Conservation (phyloP, 2,888 invertebrate species). For the Fabriciana adippe region DNA sequence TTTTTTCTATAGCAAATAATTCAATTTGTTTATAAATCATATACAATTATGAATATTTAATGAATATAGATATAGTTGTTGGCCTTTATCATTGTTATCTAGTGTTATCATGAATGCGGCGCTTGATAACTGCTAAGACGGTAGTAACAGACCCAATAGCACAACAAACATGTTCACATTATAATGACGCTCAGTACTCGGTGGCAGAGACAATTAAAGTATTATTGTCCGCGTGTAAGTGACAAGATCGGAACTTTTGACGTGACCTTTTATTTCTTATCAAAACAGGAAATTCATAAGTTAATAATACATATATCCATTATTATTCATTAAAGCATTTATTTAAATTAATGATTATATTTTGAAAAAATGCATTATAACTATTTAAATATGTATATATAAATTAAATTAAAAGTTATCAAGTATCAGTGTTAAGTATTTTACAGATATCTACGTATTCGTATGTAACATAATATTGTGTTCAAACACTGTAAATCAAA, state of each 20-base stretch:
- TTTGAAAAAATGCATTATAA: too few species aligned
- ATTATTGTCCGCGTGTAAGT: slow-evolving; percentile 4
- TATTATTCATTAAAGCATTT: too few species aligned
- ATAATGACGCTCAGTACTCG: background rate
- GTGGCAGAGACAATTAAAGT: background rate
- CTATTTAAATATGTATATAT: too few species aligned
- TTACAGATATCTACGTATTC: too few species aligned
- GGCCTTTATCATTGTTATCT: background rate
- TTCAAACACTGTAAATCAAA: too few species aligned
- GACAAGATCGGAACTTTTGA: background rate
- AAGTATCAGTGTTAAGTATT: too few species aligned
- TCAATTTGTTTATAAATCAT: background rate
- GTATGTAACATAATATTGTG: too few species aligned
- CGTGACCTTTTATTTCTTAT: background rate
- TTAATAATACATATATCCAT: too few species aligned
- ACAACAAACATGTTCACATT: background rate
- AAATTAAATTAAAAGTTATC: too few species aligned
- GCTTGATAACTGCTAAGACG: slow-evolving; percentile 4
- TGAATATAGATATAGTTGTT: background rate
- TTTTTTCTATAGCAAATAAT: too few species aligned
- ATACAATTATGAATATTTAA: background rate
- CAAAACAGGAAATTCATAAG: slow-evolving; percentile 1
- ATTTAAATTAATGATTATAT: too few species aligned
- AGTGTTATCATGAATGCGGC: slow-evolving; percentile 9
- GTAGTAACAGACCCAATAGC: background rate